Conservation (phyloP, 2,888 invertebrate genomes). For the Pterostichus niger region DNA sequence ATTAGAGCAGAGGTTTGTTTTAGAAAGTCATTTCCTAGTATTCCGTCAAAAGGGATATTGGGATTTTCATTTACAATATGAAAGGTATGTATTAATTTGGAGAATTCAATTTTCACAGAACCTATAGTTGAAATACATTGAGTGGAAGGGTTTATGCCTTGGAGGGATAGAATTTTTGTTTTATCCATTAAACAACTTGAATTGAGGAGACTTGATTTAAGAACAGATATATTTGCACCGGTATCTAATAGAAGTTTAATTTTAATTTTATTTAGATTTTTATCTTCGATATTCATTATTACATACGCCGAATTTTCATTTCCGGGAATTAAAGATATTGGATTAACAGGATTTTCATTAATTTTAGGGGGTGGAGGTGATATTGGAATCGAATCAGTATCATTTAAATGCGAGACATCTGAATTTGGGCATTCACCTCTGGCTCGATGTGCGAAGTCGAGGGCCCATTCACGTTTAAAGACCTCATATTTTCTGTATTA, state of each 20-base stretch:
- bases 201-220: slow-evolving; percentile 1
- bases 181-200: not conserved
- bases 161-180: not conserved
- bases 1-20: slow-evolving; percentile 65
- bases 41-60: slow-evolving; percentile 48
- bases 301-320: no score
- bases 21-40: slow-evolving; percentile 69
- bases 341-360: no score
- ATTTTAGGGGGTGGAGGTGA: no score
- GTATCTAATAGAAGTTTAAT: slow-evolving; percentile 17
- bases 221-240: not conserved
- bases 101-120: not conserved
- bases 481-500: not conserved
- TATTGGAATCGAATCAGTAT: no score
- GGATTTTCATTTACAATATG: not conserved
- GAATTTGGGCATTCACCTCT: not conserved
- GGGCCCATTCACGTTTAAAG: not conserved
- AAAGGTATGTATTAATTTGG: slow-evolving; percentile 1
- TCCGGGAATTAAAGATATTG: no score
- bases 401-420: not conserved
- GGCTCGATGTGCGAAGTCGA: not conserved
- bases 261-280: no score
- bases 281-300: no score
- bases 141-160: slow-evolving; percentile 1
- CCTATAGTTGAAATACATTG: not conserved